These are phyloP conservation scores for Phenacoccus solenopsis DNA, from an alignment of 1,140 invertebrate genomes.

Conservation along the genomic window DNA sequence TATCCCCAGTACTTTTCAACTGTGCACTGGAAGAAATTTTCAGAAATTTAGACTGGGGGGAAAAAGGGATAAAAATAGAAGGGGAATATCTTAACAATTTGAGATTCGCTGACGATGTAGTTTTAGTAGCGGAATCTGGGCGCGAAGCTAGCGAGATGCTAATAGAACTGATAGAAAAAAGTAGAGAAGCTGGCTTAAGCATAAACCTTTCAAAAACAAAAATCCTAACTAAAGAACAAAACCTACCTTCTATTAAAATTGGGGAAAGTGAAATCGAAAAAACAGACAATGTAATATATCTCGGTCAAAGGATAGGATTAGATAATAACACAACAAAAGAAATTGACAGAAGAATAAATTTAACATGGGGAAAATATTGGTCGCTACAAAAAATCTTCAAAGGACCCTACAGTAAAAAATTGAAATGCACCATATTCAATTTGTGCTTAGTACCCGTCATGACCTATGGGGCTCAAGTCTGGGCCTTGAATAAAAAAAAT, in stretches of 20 bases:
- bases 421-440: constrained; percentile 5
- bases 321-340: not conserved
- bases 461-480: constrained; percentile 20
- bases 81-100: constrained; percentile 28
- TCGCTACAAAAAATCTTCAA: constrained; percentile 8
- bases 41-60: constrained; percentile 23
- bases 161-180: not conserved
- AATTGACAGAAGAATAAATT: constrained; percentile 19
- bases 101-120: constrained; percentile 31
- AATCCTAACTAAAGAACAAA: constrained; percentile 12
- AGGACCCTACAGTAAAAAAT: not conserved
- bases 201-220: constrained; percentile 20
- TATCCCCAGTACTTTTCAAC: constrained; percentile 27
- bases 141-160: constrained; percentile 10
- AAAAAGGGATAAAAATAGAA: constrained; percentile 27
- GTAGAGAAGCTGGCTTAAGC: constrained; percentile 15
- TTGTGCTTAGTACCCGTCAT: constrained; percentile 14
- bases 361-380: constrained; percentile 21
- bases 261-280: constrained; percentile 5
- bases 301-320: not conserved
- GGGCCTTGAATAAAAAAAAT: constrained; percentile 9
- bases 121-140: constrained; percentile 25
- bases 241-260: not conserved
- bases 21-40: constrained; percentile 24
- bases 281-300: not conserved